Evolutionary conservation across 2,888 invertebrate genomes (phyloP).

Genomic region (Dryococelus australis): DNA sequence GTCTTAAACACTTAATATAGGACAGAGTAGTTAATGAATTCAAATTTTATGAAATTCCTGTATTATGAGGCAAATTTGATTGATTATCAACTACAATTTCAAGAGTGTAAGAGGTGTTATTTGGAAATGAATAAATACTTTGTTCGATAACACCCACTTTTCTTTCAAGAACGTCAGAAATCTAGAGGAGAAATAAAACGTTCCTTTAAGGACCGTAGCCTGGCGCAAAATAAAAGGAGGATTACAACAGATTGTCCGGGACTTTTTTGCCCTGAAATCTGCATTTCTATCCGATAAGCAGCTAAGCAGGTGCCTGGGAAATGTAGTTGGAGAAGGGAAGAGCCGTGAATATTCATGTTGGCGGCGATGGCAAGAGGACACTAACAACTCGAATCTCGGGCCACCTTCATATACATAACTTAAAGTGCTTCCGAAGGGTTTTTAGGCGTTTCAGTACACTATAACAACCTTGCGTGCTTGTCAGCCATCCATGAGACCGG

Average conservation of each 20-base stretch:
- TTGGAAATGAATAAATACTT: no score
- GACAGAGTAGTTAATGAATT: no score
- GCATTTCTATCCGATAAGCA: constrained; percentile 30
- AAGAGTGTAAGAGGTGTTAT: no score
- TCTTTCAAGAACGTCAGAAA: not conserved
- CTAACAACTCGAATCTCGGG: not conserved
- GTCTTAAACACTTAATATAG: no score
- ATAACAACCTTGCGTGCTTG: not conserved
- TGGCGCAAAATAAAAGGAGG: not conserved
- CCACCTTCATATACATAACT: not conserved
- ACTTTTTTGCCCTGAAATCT: constrained; percentile 33
- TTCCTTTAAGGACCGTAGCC: not conserved
- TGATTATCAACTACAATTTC: no score
- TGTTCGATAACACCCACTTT: no score
- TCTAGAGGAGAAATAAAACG: not conserved
- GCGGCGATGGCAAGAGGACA: not conserved
- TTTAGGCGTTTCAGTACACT: not conserved
- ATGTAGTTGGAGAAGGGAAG: not conserved
- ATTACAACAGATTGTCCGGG: constrained; percentile 35
- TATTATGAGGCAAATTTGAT: no score
- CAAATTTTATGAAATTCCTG: no score
- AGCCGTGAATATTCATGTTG: constrained; percentile 24
- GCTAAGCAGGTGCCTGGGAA: not conserved
- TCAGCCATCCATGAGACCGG: no score
- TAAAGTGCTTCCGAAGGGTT: not conserved